Percentiles rank a stretch among this genome's conserved stretches.
These are phyloP conservation scores for Marronus borbonicus DNA, from an alignment of 2,888 invertebrate genomes.

Conservation along the genomic window DNA sequence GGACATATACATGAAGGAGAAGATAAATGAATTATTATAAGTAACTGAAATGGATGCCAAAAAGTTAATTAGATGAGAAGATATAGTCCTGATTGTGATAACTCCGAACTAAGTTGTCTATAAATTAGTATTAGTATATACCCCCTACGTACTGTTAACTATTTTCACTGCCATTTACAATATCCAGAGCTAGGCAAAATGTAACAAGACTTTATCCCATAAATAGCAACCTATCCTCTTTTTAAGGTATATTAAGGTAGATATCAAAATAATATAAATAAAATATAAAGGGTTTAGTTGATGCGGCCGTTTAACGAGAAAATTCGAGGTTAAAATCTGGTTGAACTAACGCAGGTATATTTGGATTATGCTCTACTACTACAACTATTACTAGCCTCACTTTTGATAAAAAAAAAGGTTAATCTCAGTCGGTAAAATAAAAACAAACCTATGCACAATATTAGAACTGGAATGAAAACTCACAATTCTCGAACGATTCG, in stretches of 20 bases:
- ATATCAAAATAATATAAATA: too few species aligned
- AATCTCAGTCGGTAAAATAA: too few species aligned
- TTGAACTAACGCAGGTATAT: too few species aligned
- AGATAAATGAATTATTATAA: slow-evolving; percentile 72
- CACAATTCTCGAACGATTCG: not conserved
- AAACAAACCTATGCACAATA: too few species aligned
- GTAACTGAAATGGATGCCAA: slow-evolving; percentile 23
- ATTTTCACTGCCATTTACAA: slow-evolving; percentile 47
- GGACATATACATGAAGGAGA: slow-evolving; percentile 84
- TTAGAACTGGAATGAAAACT: not conserved
- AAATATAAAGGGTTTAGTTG: too few species aligned
- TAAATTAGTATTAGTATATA: not conserved
- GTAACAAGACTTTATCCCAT: too few species aligned
- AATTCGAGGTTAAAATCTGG: too few species aligned
- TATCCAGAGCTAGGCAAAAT: slow-evolving; percentile 2
- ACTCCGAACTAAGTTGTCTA: not conserved
- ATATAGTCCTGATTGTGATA: slow-evolving; percentile 22
- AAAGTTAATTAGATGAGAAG: slow-evolving; percentile 21
- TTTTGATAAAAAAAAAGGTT: too few species aligned
- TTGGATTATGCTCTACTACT: not conserved
- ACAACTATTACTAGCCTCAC: not conserved
- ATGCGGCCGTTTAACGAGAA: too few species aligned
- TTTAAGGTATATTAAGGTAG: too few species aligned
- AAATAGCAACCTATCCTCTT: too few species aligned
- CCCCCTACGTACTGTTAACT: slow-evolving; percentile 26